Evolutionary conservation across 2,888 invertebrate genomes (phyloP), one percentile per base, ranked within the genome.

Genomic region (Choreutis nemorana): DNA sequence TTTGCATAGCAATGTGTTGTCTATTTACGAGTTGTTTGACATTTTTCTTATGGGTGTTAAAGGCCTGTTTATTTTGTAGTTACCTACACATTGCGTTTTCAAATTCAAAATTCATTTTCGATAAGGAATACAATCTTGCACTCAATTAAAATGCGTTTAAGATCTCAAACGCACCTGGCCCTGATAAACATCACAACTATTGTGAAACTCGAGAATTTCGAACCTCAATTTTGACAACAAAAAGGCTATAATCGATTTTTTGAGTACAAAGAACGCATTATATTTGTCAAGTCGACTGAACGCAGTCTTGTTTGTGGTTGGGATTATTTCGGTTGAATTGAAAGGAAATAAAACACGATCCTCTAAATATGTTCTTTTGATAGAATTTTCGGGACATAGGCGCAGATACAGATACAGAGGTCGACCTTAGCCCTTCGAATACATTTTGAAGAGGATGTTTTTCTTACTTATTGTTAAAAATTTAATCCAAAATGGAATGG

Each of bases 211-310:
- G 68, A 75, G 78, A 78, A 66, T 63, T 67, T 64, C 53, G 62
- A 75, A 62, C 75, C 75, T 70, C 75, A 72, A 73, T 73, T 77
- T 73, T 75, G 75, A 77, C 73, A 77, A 75, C 78, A 77, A 77
- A 78, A 77, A 77, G 75, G 63, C 66, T 58, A 64, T 77, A 78
- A 78, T 78, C 78, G 78, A 77, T 77, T 78, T 75, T 66, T 50
- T 59, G 56, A 51, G 41, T 53, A 73, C 73, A 78, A 77, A 72
- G 58, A 58, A 44, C 41, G 67, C 55, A 72, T 77, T 77, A 72
- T 78, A 70, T 73, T 70, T 78, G 71, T 68, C 75, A 71, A 75
- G 71, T 72, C 73, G 65, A 67, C 72, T 73, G 73, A 63, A 66
- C 60, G n/a, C 60, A 59, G 55, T 60, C 62, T 50, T 78, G 78